Conservation (phyloP, 2,888 invertebrate genomes). For the Bombyx huttoni region DNA sequence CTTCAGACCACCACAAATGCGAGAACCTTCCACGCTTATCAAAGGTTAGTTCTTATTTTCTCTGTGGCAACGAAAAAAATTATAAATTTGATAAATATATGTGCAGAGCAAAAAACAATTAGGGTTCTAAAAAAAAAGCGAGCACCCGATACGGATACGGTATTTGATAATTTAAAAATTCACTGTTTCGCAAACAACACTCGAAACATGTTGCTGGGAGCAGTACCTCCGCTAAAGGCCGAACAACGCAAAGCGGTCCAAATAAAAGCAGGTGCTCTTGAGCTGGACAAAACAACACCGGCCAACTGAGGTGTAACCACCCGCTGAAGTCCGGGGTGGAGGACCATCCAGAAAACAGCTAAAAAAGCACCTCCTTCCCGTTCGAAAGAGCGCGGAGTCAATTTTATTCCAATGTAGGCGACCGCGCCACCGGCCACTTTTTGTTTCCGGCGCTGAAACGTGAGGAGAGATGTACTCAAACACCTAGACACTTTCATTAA, state of each 20-base stretch:
- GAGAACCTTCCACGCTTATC: conserved; percentile 59
- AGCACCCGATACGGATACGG: conserved; percentile 27
- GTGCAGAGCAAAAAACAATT: too few species aligned
- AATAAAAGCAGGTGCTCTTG: conserved; percentile 70
- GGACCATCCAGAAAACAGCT: conserved; percentile 44
- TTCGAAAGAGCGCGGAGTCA: conserved; percentile 72
- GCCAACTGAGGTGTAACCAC: conserved; percentile 70
- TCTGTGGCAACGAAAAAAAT: conserved; percentile 3
- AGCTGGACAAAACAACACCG: conserved; percentile 70
- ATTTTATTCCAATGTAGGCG: conserved; percentile 73
- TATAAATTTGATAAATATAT: neutral
- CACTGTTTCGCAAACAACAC: conserved; percentile 61
- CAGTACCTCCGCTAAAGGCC: conserved; percentile 62
- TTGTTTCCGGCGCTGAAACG: conserved; percentile 68
- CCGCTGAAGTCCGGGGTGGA: conserved; percentile 61
- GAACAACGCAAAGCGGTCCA: conserved; percentile 62
- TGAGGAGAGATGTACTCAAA: conserved; percentile 66
- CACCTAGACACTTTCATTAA: conserved; percentile 68
- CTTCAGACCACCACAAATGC: conserved; percentile 71
- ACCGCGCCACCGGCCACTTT: conserved; percentile 68
- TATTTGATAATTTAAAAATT: conserved; percentile 67
- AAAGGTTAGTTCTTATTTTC: conserved; percentile 61
- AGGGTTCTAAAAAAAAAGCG: too few species aligned
- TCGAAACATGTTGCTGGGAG: conserved; percentile 57
- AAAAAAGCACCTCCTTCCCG: conserved; percentile 66